Percentiles rank a stretch among this genome's conserved stretches.
These are phyloP conservation scores for Chrysodeixis includens DNA, from an alignment of 2,888 invertebrate species.

Conservation along the genomic window DNA sequence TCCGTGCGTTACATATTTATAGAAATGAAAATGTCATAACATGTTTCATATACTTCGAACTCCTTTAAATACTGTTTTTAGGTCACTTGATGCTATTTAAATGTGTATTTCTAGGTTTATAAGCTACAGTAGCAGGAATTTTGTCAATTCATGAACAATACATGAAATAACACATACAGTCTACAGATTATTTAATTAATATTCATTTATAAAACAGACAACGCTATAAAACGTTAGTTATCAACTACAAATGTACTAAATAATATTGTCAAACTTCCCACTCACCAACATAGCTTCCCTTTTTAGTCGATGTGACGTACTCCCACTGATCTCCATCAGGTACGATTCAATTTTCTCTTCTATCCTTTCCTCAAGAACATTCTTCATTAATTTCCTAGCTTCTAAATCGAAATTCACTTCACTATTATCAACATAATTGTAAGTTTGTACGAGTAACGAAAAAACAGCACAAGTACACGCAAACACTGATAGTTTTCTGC, in stretches of 20 bases:
- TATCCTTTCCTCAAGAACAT: constrained; percentile 73
- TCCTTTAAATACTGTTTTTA: not conserved
- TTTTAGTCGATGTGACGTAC: constrained; percentile 68
- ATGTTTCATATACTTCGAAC: not conserved
- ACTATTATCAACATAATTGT: constrained; percentile 70
- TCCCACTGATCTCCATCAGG: constrained; percentile 65
- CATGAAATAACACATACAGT: too few relatives aligned
- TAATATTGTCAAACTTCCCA: not conserved
- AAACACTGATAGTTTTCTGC: constrained; percentile 75
- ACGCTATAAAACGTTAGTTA: too few relatives aligned
- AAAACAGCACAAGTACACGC: constrained; percentile 78
- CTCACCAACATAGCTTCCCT: constrained; percentile 85
- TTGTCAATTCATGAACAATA: too few relatives aligned
- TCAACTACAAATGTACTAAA: not conserved
- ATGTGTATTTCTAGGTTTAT: not conserved
- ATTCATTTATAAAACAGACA: too few relatives aligned
- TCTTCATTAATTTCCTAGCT: constrained; percentile 64
- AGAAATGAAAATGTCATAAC: not conserved
- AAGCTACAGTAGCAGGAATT: not conserved
- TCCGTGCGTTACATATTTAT: not conserved
- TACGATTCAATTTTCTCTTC: constrained; percentile 76
- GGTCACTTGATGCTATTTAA: not conserved
- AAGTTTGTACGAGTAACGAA: constrained; percentile 79
- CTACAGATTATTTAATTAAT: too few relatives aligned
- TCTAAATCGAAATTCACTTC: constrained; percentile 63